Base-by-base conservation (phyloP, 2,797 vertebrate species). In the Bradypodion ventrale region DNA sequence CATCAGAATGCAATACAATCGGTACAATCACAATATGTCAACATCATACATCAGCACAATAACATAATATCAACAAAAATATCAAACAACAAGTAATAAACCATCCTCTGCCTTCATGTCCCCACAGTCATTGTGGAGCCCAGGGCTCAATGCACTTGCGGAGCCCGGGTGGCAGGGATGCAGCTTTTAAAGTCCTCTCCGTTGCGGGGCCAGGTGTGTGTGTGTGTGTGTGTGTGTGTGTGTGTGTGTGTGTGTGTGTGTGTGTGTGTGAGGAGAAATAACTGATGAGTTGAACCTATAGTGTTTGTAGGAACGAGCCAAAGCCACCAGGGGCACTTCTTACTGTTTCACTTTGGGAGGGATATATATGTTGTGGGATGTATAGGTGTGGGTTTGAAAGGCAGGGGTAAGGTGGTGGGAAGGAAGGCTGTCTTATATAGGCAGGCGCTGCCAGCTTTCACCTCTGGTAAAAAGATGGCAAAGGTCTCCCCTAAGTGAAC, bases 401-500 rank as follows among this genome's bases (percentile, higher is more conserved):
- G 49, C 35, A 16, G 35, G n/a, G 35, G 32, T 32, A 56, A 59
- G 5, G 42, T 15, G 19, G 13, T 75, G 78, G 15, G 59, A 60
- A 63, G 63, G 63, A 60, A 80, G 77, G 83, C 46, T 87, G 80
- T 0, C 0, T 59, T 46, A 23, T 79, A 87, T 87, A 88, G 86
- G 59, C 0, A 73, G 83, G 87, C 87, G 92, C 86, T 89, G 90
- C 92, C 65, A 44, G 86, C 89, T 94, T 91, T 88, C 83, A 72
- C 83, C 87, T 92, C 75, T 93, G 93, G 94, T 92, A 86, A 89
- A 94, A 77, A 93, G 93, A 94, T 95, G 94, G 95, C 94, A 90
- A 90, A 93, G 93, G 89, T 90, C 94, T 94, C 94, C 94, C 94
- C 92, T 94, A 95, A 94, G 93, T 94, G 95, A 95, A 95, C 90